Conservation (phyloP, 2,888 invertebrate genomes). For the Caenorhabditis auriculariae region DNA sequence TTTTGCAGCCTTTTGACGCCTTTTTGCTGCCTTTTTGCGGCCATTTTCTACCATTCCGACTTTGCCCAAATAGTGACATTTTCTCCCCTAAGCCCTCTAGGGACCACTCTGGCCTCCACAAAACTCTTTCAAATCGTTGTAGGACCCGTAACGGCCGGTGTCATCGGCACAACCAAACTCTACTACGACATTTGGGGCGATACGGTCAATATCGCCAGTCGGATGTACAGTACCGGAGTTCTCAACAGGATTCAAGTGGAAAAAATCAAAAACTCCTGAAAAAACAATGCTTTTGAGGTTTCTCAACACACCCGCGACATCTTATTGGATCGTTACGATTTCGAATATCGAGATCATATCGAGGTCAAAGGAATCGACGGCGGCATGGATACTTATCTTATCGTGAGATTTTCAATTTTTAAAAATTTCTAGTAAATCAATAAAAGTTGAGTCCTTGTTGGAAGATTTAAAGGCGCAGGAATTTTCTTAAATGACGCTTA, state of each 20-base stretch:
- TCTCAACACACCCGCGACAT: conserved; percentile 57
- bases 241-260: conserved; percentile 74
- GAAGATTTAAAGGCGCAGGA: background rate
- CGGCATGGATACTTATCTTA: conserved; percentile 64
- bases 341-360: conserved; percentile 88
- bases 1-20: too few relatives aligned
- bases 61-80: too few relatives aligned
- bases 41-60: too few relatives aligned
- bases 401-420: conserved; percentile 26
- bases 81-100: too few relatives aligned
- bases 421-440: background rate
- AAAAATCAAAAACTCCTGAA: conserved; percentile 1
- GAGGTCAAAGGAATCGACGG: conserved; percentile 83
- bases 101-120: too few relatives aligned
- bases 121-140: too few relatives aligned
- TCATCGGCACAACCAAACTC: conserved; percentile 91
- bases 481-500: background rate
- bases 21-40: too few relatives aligned
- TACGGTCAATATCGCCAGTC: conserved; percentile 91
- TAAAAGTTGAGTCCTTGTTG: background rate
- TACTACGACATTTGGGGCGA: conserved; percentile 99
- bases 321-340: conserved; percentile 77
- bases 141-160: conserved; percentile 86
- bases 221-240: conserved; percentile 95
- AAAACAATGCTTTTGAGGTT: conserved; percentile 39